Base-by-base conservation (phyloP, 2,113 vertebrate species). In the Ammospiza nelsoni region DNA sequence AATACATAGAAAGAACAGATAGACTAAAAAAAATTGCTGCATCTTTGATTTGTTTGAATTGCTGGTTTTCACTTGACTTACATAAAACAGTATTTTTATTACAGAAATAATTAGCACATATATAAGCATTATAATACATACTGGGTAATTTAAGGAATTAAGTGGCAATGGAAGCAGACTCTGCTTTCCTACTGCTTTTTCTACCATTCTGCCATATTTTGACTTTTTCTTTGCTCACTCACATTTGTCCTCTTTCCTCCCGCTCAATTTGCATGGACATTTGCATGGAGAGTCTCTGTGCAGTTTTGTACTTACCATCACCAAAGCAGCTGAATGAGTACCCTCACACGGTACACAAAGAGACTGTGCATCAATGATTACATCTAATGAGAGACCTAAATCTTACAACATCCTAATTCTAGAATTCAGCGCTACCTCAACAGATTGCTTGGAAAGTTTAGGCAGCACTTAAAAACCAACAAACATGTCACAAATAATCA, bases 341-440 rank as follows among this genome's bases (percentile, higher is more conserved):
- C 4, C 4, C 7, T 82, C 9, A 18, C 7, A 24, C 0, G 3
- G 11, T 27, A 58, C 4, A 27, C 9, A 79, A 66, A 37, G 1
- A 0, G 10, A 37, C 15, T 41, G 41, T 41, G 20, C 19, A 31
- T 25, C 41, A 67, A 78, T 71, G 15, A 5, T 59, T 27, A 6
- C 1, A 2, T 12, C 29, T n/a, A 20, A 57, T 59, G 25, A 44
- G 3, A 62, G 2, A 57, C 20, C 24, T 41, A 28, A 22, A n/a
- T 39, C 89, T 84, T 77, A 10, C 16, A 77, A 33, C 1, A 20
- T 2, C 9, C 3, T 61, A 27, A 19, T 24, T 84, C 2, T 11
- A 58, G 51, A 77, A 73, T 58, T 58, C 29, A 28, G 6, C n/a
- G 5, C 15, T n/a, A 57, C 5, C 6, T 77, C 37, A 43, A 43